Base-by-base conservation (phyloP, 2,113 vertebrate genomes). In the Dipodomys merriami region DNA sequence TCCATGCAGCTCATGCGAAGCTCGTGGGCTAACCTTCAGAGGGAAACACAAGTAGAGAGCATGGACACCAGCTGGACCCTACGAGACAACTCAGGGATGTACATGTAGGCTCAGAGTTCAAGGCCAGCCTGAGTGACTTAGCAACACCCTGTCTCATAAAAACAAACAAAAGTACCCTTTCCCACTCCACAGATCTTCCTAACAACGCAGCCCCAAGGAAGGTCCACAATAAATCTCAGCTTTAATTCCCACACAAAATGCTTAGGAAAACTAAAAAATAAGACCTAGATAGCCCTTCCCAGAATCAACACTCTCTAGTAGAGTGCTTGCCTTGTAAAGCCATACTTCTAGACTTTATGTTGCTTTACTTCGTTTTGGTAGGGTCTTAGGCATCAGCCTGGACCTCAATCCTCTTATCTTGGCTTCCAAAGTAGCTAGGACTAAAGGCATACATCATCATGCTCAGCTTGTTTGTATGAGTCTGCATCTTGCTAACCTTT, bases 1-100 rank as follows among this genome's bases (percentile, higher is more conserved):
- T 98, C 98, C 99, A 99, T 99, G 94, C 97, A 98, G 94, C 98
- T 98, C 83, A 99, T 98, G 95, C 99, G 99, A 57, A 99, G 97
- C 96, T 99, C 99, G 11, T 99, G 99, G 92, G 99, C 96, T 88
- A 98, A 93, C 90, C 99, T 99, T 95, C 78, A 97, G 65, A 94
- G 16, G 22, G 19, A 89, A 95, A 93, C 33, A 60, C 6, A 6
- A 13, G 5, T 3, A 10, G 9, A 49, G 53, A 86, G 20, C 5
- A 95, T 76, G 65, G 91, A 12, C 0, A 7, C 33, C 6, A 10
- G 46, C 20, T 2, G 49, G 44, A 25, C 30, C 7, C 77, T 7
- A 8, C 0, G 69, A 57, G 78, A 82, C 4, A 69, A 60, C 7
- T 33, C n/a, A 5, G 27, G 0, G 2, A 22, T 2, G 0, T 16